Evolutionary conservation across 2,888 invertebrate genomes (phyloP), one percentile per base, ranked within the genome.

Genomic region (Meghimatium bilineatum): DNA sequence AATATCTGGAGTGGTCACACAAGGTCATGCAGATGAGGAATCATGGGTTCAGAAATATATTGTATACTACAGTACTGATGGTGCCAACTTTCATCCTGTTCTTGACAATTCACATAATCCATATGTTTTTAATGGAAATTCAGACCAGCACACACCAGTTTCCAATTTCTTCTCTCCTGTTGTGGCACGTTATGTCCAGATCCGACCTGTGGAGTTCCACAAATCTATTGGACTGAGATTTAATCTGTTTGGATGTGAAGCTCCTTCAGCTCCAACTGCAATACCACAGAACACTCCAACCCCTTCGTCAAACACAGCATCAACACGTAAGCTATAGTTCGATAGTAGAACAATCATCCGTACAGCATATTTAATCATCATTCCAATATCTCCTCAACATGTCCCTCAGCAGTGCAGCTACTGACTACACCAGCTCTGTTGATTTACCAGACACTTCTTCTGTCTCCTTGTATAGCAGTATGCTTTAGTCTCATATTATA

Each of bases 71-170:
- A 89, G 90, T 69, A 83, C 88, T 38, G 90, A 91, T 77, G 90
- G 90, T 5, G 86, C 85, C 36, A 88, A 85, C 71, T 91, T 89
- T 80, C 71, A 85, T 17, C 76, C 85, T 36, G 72, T 85, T 8
- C 60, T 38, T 34, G 79, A 74, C 56, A 38, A 8, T 66, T 29
- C 34, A 29, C 60, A 80, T 20, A 44, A 36, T 29, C 83, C 83
- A n/a, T 67, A 36, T 20, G 91, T 95, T 49, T 97, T 97, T 94
- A 29, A 34, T 12, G 85, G 82, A 69, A 86, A 86, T 72, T 71
- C 63, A 23, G 86, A 86, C 60, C 84, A 87, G 20, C 85, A 87
- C 79, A 88, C 89, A 20, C 87, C 88, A 20, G 87, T 85, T 66
- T 74, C 81, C 78, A 82, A 87, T 71, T 80, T 86, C 66, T 86